These are phyloP conservation scores for Procambarus clarkii DNA, from an alignment of 1,140 invertebrate species.

Conservation along the genomic window DNA sequence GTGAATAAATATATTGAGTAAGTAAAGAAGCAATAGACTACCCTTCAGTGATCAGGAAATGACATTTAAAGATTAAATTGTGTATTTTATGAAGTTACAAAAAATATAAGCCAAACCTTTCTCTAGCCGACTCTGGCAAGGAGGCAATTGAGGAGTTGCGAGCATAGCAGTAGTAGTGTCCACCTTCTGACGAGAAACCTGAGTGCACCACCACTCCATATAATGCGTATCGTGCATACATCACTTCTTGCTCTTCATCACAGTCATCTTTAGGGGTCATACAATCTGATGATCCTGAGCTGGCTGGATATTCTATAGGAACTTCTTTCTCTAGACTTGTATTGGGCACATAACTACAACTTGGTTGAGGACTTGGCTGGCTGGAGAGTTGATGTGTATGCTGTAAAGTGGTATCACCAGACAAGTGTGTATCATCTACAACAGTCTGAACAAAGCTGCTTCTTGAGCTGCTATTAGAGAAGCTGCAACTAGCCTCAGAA, in stretches of 20 bases:
- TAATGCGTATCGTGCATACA: constrained; percentile 80
- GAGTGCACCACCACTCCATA: constrained; percentile 90
- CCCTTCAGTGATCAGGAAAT: no score
- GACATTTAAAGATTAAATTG: no score
- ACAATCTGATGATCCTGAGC: constrained; percentile 18
- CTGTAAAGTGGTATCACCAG: constrained; percentile 3
- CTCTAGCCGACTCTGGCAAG: constrained; percentile 38
- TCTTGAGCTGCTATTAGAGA: not conserved
- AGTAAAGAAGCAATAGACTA: no score
- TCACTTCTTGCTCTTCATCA: constrained; percentile 34
- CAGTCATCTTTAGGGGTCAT: constrained; percentile 9
- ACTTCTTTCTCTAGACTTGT: constrained; percentile 21
- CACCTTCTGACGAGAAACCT: constrained; percentile 87
- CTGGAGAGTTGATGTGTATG: not conserved
- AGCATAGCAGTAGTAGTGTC: constrained; percentile 91
- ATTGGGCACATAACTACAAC: constrained; percentile 6
- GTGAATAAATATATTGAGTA: no score
- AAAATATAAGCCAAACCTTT: constrained; percentile 24
- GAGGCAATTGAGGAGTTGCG: constrained; percentile 75
- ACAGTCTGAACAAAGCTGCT: not conserved
- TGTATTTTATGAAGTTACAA: not conserved
- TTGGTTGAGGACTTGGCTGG: constrained; percentile 26
- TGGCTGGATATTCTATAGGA: not conserved
- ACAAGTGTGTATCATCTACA: constrained; percentile 2
- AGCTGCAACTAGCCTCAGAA: constrained; percentile 16